phyloP scores from a whole-genome alignment of 2,888 invertebrate species.

The Octodonta nipae region DNA sequence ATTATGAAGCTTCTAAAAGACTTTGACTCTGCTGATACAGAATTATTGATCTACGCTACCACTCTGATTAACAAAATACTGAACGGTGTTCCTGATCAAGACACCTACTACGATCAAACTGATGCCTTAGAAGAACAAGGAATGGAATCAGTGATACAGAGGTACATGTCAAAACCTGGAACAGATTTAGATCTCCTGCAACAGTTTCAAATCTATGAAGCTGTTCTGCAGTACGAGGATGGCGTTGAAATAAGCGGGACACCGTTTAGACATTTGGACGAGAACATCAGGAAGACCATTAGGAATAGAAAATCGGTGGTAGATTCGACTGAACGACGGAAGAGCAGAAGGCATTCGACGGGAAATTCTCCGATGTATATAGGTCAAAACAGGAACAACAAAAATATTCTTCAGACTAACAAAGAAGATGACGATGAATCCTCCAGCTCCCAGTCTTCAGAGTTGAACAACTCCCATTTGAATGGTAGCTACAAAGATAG shows the following conservation, averaged over 20 bases:
- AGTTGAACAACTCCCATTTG: conserved; percentile 39
- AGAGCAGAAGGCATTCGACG: conserved; percentile 63
- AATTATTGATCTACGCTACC: conserved; percentile 88
- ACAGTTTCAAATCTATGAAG: conserved; percentile 90
- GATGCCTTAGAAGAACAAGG: conserved; percentile 91
- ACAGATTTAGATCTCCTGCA: conserved; percentile 85
- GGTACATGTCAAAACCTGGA: conserved; percentile 83
- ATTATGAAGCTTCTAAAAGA: conserved; percentile 74
- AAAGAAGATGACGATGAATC: conserved; percentile 41
- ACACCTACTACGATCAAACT: conserved; percentile 93
- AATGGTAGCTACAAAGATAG: conserved; percentile 45
- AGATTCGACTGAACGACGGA: conserved; percentile 56
- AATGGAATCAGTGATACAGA: conserved; percentile 72
- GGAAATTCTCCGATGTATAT: conserved; percentile 44
- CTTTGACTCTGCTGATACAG: conserved; percentile 91
- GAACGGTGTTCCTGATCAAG: conserved; percentile 85
- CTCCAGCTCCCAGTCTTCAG: conserved; percentile 47
- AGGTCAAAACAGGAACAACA: conserved; percentile 21
- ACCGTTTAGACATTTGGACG: conserved; percentile 52
- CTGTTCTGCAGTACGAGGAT: conserved; percentile 79
- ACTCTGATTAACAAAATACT: conserved; percentile 91
- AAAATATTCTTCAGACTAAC: conserved; percentile 19
- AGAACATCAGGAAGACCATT: conserved; percentile 58
- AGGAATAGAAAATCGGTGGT: conserved; percentile 50
- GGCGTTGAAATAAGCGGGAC: conserved; percentile 55